Evolutionary conservation across 2,113 vertebrate genomes (phyloP).

Genomic region (Eulemur macaco): DNA sequence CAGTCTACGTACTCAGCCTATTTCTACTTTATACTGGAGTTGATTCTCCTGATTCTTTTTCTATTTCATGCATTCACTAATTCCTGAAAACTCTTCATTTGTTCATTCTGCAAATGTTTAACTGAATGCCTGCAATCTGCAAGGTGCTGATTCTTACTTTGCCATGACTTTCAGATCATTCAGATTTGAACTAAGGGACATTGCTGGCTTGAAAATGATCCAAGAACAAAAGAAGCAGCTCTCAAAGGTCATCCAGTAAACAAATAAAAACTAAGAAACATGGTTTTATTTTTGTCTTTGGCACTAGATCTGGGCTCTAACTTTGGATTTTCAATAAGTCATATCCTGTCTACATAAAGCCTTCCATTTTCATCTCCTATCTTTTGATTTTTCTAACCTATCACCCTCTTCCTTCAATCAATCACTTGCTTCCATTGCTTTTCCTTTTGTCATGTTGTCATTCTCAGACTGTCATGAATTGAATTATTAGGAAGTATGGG

Average conservation of each 20-base stretch:
- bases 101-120: constrained; percentile 25
- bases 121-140: constrained; percentile 21
- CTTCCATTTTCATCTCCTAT: background rate
- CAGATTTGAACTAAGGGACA: background rate
- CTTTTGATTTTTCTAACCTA: background rate
- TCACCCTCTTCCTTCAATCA: background rate
- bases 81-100: constrained; percentile 26
- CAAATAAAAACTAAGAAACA: constrained; percentile 22
- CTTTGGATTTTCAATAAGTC: background rate
- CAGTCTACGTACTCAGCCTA: background rate
- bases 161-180: background rate
- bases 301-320: background rate
- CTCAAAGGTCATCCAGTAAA: background rate
- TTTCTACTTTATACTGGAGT: background rate
- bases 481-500: background rate
- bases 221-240: background rate
- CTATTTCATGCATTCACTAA: background rate
- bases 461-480: background rate
- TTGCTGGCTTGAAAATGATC: constrained; percentile 16
- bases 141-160: background rate
- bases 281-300: background rate
- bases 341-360: background rate
- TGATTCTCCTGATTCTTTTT: constrained; percentile 15
- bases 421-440: background rate
- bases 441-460: background rate